These are phyloP conservation scores for Atherinosoma microstoma DNA, from an alignment of 2,797 vertebrate genomes.

Conservation along the genomic window DNA sequence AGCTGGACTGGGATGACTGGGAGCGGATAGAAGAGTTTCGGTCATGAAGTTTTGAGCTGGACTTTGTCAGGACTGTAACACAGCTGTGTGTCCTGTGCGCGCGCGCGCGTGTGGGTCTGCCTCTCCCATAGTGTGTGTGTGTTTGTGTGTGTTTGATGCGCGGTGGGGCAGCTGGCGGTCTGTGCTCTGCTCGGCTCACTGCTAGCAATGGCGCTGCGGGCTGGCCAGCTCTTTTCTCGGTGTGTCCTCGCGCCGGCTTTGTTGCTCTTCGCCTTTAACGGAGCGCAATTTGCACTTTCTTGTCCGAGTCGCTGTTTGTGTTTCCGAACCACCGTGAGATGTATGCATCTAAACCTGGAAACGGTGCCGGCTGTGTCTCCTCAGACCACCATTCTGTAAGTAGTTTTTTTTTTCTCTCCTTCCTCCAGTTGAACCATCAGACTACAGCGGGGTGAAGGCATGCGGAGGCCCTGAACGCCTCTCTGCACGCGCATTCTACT, in stretches of 20 bases:
- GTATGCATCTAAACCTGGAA: conserved; percentile 97
- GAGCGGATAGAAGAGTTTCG: neutral
- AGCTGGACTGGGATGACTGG: neutral
- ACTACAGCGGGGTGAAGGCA: neutral
- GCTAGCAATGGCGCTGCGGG: conserved; percentile 84
- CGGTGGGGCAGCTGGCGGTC: conserved; percentile 65
- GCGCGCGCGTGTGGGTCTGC: conserved; percentile 5
- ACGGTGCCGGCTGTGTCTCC: conserved; percentile 89
- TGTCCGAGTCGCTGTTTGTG: conserved; percentile 96
- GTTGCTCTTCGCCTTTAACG: conserved; percentile 60
- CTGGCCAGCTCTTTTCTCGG: conserved; percentile 71
- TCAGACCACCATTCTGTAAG: conserved; percentile 97
- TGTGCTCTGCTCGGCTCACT: conserved; percentile 73
- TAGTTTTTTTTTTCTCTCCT: conserved; percentile 54
- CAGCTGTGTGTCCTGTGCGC: conserved; percentile 2
- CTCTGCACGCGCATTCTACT: neutral
- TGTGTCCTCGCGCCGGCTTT: conserved; percentile 71
- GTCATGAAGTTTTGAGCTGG: neutral
- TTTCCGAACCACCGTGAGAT: conserved; percentile 96
- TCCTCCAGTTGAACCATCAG: neutral
- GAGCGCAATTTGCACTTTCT: conserved; percentile 70
- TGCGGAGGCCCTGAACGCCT: neutral
- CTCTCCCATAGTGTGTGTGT: neutral
- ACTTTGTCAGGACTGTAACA: conserved; percentile 20
- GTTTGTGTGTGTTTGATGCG: conserved; percentile 30